Percentiles rank a stretch among this genome's conserved stretches.
Conservation (phyloP, 2,888 invertebrate species). For the Luperina testacea region DNA sequence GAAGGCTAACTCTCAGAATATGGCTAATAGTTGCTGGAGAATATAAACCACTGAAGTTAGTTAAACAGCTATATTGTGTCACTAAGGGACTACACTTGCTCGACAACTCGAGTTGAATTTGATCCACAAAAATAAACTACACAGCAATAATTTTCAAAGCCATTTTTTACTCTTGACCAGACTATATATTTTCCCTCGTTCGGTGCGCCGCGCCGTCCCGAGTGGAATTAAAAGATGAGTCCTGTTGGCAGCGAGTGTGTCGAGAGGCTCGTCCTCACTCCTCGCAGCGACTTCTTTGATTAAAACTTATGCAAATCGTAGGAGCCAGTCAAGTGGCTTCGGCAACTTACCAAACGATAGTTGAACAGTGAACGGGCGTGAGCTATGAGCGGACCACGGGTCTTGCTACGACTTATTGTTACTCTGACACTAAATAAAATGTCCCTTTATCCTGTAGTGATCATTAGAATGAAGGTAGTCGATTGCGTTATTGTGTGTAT, state of each 20-base stretch:
- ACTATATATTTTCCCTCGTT: neutral
- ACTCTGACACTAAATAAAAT: too few species aligned
- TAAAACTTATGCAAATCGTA: conserved; percentile 85
- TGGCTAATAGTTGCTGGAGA: neutral
- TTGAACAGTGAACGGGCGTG: conserved; percentile 36
- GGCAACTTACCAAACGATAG: conserved; percentile 73
- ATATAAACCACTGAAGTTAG: conserved; percentile 17
- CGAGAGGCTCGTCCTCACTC: conserved; percentile 62
- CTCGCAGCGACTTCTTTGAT: conserved; percentile 79
- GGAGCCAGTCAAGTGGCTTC: conserved; percentile 76
- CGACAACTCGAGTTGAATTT: neutral
- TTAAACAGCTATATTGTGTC: conserved; percentile 1
- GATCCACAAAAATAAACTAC: neutral
- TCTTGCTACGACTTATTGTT: neutral
- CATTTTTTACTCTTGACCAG: neutral
- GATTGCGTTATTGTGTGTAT: neutral
- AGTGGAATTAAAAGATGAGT: conserved; percentile 64
- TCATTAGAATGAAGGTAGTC: neutral
- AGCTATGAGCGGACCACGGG: conserved; percentile 27
- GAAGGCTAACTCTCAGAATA: conserved; percentile 22
- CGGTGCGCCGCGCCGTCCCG: conserved; percentile 11
- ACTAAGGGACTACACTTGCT: neutral
- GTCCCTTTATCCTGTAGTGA: neutral
- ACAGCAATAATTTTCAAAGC: neutral
- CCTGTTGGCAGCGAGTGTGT: conserved; percentile 61